Evolutionary conservation across 1,140 invertebrate genomes (phyloP).

Genomic region (Drosophila setifemur): DNA sequence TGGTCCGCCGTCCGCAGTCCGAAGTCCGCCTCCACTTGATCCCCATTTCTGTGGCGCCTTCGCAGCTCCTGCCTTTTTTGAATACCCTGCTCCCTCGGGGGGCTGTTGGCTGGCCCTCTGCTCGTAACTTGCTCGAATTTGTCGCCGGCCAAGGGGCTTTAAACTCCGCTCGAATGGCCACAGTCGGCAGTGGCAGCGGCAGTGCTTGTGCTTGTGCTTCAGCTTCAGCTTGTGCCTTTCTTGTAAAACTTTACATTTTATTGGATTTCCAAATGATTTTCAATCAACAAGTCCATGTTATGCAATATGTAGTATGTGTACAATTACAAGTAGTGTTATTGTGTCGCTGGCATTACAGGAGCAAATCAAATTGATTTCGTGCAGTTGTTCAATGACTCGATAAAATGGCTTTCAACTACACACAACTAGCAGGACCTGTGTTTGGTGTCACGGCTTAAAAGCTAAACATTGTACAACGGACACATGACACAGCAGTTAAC

Average conservation of each 20-base stretch:
- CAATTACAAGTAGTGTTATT: conserved; percentile 59
- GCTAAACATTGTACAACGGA: conserved; percentile 43
- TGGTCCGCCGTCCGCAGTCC: neutral
- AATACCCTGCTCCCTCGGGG: conserved; percentile 39
- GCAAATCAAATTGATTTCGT: conserved; percentile 31
- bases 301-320: conserved; percentile 53
- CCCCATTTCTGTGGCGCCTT: conserved; percentile 41
- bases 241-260: conserved; percentile 70
- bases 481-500: conserved; percentile 19
- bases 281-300: conserved; percentile 78
- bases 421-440: conserved; percentile 33
- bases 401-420: conserved; percentile 29
- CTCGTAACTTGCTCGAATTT: conserved; percentile 38
- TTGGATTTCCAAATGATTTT: conserved; percentile 78
- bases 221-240: too few relatives aligned
- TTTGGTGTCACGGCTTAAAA: conserved; percentile 30
- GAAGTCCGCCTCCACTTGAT: conserved; percentile 26
- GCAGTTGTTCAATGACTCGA: conserved; percentile 20
- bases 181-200: neutral
- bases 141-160: conserved; percentile 35
- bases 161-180: conserved; percentile 26
- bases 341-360: conserved; percentile 27
- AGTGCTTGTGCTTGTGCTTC: neutral
- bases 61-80: conserved; percentile 47
- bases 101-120: conserved; percentile 14